Evolutionary conservation across 2,113 vertebrate species (phyloP), one percentile per base, ranked within the genome.

Genomic region (Jacana jacana): DNA sequence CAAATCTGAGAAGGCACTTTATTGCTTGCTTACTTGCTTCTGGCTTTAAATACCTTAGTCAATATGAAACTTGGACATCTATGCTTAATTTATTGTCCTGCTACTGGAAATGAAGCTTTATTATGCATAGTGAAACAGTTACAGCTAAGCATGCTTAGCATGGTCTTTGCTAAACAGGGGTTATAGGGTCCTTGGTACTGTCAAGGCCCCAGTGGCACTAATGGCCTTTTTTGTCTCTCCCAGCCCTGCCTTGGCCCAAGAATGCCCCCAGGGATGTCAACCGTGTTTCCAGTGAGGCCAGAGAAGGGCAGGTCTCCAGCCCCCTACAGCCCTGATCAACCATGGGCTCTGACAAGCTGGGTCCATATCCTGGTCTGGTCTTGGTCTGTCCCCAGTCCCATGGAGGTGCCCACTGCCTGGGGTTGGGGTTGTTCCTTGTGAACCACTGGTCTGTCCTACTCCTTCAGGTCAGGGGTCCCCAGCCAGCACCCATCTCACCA

Each of bases 31-130:
- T 37, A 49, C 39, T 64, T 83, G 22, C 25, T 81, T 22, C 46
- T 89, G 72, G 22, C 82, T 96, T 95, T 95, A 88, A 55, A 91
- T 20, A 79, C 33, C 33, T 71, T 11, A 58, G 18, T 70, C 61
- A 87, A 81, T 55, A 55, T 68, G n/a, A 66, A 80, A 66, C 28
- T 72, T 83, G 25, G 46, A 76, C 46, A 35, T 52, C 19, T 64
- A 25, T 16, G 15, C 44, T 64, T 58, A 73, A 51, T 75, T 52
- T 48, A 17, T 81, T 97, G 85, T 83, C 22, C 77, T 75, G 48
- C 13, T 73, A 40, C 40, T 69, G 35, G 42, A 86, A 78, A 68
- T 64, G 16, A 68, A 68, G 19, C 33, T 64, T 55, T 66, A 35
- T 76, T 60, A 48, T 37, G 15, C 22, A 37, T 25, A 48, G 12